Conservation (phyloP, 1,140 invertebrate species). For the Polypedilum pembai region DNA sequence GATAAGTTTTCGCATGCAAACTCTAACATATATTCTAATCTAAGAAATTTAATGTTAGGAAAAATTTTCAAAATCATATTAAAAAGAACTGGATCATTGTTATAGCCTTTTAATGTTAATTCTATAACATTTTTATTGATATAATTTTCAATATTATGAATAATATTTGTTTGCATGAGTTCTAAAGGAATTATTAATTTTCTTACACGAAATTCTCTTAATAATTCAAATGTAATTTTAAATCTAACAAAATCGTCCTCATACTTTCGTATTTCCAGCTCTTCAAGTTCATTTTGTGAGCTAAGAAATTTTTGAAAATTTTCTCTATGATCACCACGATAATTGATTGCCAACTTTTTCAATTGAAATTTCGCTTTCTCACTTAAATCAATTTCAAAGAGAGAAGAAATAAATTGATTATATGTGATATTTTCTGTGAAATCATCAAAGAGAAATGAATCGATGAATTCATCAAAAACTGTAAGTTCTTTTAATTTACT, state of each 20-base stretch:
- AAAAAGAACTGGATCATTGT: neutral
- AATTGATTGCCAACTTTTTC: conserved; percentile 10
- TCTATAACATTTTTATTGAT: neutral
- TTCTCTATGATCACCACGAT: conserved; percentile 8
- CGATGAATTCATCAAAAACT: conserved; percentile 12
- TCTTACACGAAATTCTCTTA: neutral
- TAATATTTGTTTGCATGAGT: neutral
- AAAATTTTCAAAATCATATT: neutral
- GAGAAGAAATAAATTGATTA: conserved; percentile 18
- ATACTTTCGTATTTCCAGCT: neutral
- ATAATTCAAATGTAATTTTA: neutral
- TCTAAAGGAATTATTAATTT: neutral
- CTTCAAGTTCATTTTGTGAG: neutral
- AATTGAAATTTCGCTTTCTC: neutral
- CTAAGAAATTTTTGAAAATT: neutral
- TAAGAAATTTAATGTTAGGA: neutral
- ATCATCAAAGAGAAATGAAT: conserved; percentile 8
- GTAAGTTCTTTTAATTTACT: neutral
- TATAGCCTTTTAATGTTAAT: neutral
- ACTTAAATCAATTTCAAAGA: conserved; percentile 6
- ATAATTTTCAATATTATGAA: neutral
- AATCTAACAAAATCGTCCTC: conserved; percentile 23
- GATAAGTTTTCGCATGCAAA: conserved; percentile 1
- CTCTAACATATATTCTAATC: neutral
- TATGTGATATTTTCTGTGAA: neutral